Base-by-base conservation (phyloP, 2,888 invertebrate species). In the Ypsolopha sequella region DNA sequence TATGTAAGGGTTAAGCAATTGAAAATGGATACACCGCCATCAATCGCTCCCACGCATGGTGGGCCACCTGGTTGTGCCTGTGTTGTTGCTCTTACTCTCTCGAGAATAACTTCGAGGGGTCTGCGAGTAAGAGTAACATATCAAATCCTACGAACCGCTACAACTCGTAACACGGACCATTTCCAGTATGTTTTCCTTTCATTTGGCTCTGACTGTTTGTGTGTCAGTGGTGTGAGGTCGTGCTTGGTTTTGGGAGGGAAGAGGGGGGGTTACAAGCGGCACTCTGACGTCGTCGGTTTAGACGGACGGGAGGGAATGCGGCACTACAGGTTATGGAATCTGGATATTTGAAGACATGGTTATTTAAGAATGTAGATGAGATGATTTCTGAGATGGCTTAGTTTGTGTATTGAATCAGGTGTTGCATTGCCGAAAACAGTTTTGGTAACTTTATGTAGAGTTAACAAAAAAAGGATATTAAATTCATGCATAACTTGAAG, bases 101-200 rank as follows among this genome's bases (percentile, higher is more conserved):
- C n/a, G n/a, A n/a, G n/a, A n/a, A n/a, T n/a, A n/a, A n/a, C n/a
- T n/a, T n/a, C n/a, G n/a, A n/a, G n/a, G n/a, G n/a, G n/a, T n/a
- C n/a, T n/a, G n/a, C 13, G 11, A 8, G 13, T 6, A 13, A 13
- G 14, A 43, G 43, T 9, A 41, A n/a, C 11, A 36, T 34, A 13
- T 36, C 24, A 7, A 14, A 8, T 35, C 49, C 44, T 44, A 44
- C 53, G 54, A 54, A 55, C 14, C 63, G 65, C 64, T 55, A 3
- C 36, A 61, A 59, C 66, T 59, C 53, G 39, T 57, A 45, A 13
- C 52, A 55, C 56, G 53, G 10, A 51, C 41, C 59, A 10, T n/a
- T 38, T 38, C 35, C 38, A 47, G 11, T 36, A 59, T 70, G 62
- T 76, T 76, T 76, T 77, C 73, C 77, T 76, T 78, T 78, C 76